Evolutionary conservation across 2,113 vertebrate genomes (phyloP).

Genomic region (Chlorocebus sabaeus): DNA sequence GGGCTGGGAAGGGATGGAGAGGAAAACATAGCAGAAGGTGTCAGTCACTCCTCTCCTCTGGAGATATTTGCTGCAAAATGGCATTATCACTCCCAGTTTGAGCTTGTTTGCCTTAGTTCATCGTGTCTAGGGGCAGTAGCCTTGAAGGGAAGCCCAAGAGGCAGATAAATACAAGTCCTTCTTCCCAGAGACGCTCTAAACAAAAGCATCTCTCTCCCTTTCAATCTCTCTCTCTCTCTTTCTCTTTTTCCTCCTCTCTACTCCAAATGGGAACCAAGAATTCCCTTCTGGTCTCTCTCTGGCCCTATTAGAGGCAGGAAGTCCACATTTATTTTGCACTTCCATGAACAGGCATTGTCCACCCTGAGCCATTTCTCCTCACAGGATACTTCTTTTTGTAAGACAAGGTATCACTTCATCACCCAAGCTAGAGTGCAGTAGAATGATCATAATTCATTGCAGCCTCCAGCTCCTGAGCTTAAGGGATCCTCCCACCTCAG

Average conservation of each 20-base stretch:
- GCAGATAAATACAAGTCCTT: neutral
- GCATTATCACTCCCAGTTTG: neutral
- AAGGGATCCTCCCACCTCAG: too few species aligned
- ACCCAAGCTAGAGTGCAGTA: too few species aligned
- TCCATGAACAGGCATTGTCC: neutral
- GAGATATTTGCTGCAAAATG: neutral
- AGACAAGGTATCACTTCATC: too few species aligned
- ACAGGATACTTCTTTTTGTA: too few species aligned
- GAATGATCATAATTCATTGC: too few species aligned
- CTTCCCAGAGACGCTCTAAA: neutral
- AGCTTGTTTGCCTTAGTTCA: neutral
- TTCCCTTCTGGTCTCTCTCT: neutral
- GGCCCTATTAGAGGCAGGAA: neutral
- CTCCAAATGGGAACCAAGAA: neutral
- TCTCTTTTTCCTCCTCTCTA: neutral
- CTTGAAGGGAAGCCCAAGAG: neutral
- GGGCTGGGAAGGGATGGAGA: neutral
- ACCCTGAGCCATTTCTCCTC: neutral
- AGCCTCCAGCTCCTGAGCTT: too few species aligned
- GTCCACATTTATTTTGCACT: too few species aligned
- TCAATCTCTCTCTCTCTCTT: neutral
- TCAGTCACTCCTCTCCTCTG: neutral
- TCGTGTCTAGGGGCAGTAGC: neutral
- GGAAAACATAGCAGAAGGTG: neutral
- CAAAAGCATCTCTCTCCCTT: neutral